Conservation (phyloP, 2,113 vertebrate species). For the Ranitomeya imitator region DNA sequence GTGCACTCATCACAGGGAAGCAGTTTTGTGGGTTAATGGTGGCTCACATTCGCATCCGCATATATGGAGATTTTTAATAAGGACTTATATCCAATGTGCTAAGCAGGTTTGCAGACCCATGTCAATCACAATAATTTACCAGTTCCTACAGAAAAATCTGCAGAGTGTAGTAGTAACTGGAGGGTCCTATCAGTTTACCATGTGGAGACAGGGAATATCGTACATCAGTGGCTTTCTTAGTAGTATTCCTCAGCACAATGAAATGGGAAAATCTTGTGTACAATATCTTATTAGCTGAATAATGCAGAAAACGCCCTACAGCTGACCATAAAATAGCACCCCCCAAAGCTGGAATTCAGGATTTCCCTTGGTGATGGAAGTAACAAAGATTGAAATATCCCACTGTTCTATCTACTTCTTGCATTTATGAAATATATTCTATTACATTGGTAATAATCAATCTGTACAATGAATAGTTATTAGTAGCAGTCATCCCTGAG, state of each 20-base stretch:
- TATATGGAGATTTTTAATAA: no score
- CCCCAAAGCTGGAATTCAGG: neutral
- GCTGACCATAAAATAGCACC: conserved; percentile 23
- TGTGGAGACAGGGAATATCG: no score
- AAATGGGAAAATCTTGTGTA: neutral
- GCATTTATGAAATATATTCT: neutral
- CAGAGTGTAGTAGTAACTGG: no score
- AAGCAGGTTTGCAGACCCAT: no score
- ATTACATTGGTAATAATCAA: neutral
- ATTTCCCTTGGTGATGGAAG: conserved; percentile 17
- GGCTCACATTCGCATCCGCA: no score
- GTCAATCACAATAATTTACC: no score
- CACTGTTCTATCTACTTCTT: neutral
- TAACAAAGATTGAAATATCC: neutral
- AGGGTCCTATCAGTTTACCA: no score
- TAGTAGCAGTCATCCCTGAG: neutral
- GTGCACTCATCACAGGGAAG: no score
- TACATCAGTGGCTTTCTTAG: no score
- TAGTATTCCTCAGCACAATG: neutral
- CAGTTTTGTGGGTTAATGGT: no score
- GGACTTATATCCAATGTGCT: no score
- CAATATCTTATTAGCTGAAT: neutral
- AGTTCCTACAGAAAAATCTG: no score
- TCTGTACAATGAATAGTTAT: neutral
- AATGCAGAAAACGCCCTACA: conserved; percentile 36